Percentiles rank a stretch among this genome's conserved stretches.
Evolutionary conservation across 2,113 vertebrate species (phyloP).

Genomic region (Chlorodrepanis virens): DNA sequence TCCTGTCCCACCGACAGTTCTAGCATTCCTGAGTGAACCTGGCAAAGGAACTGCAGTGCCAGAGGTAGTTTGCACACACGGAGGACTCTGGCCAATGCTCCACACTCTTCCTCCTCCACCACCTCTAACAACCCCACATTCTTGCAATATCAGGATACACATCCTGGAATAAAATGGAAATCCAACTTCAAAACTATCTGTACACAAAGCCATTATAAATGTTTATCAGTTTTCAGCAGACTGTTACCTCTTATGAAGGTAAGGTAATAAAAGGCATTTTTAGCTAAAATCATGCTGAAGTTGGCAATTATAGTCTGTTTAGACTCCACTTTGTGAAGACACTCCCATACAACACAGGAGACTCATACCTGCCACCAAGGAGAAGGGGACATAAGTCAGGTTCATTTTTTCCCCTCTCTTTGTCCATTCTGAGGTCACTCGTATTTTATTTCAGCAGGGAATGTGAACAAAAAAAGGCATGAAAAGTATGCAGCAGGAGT

Average conservation of each 20-base stretch:
- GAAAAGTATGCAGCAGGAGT: not conserved
- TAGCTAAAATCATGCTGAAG: not conserved
- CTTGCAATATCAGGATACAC: not conserved
- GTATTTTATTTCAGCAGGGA: not conserved
- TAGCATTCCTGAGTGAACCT: slow-evolving; percentile 48
- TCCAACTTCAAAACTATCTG: not conserved
- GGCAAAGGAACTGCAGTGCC: not conserved
- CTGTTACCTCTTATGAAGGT: not conserved
- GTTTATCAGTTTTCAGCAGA: not conserved
- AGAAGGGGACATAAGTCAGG: not conserved
- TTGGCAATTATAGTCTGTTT: not conserved
- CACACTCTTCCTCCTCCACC: not conserved
- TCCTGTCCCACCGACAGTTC: slow-evolving; percentile 24
- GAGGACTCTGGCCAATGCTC: not conserved
- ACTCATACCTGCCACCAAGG: not conserved
- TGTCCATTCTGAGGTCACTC: not conserved
- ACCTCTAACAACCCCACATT: not conserved
- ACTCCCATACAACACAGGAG: not conserved
- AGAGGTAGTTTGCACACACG: slow-evolving; percentile 26
- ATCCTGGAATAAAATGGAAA: not conserved
- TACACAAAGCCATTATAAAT: not conserved
- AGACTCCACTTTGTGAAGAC: not conserved
- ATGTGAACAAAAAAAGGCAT: not conserved
- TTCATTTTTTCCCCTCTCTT: not conserved
- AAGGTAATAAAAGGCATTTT: not conserved